Evolutionary conservation across 2,797 vertebrate genomes (phyloP).

Genomic region (Phataginus tetradactyla): DNA sequence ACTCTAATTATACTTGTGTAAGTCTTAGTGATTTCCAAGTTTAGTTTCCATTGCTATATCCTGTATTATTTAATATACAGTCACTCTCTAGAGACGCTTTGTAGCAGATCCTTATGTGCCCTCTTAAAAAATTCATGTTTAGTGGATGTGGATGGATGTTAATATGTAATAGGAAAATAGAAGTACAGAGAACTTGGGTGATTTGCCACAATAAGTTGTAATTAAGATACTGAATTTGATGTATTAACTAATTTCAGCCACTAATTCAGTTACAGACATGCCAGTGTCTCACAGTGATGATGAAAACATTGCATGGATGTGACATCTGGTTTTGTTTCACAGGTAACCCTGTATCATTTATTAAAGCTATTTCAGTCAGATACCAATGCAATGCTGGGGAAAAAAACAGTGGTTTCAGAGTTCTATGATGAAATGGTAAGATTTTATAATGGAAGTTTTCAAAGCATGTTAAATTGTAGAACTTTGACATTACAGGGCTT

Average conservation of each 20-base stretch:
- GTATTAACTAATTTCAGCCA: not conserved
- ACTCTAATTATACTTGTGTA: not conserved
- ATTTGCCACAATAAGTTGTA: not conserved
- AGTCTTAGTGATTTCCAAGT: conserved; percentile 13
- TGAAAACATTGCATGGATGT: not conserved
- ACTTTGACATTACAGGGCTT: conserved; percentile 39
- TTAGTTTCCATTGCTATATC: conserved; percentile 38
- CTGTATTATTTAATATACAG: not conserved
- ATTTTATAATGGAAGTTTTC: conserved; percentile 11
- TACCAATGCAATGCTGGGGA: conserved; percentile 96
- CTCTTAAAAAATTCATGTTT: not conserved
- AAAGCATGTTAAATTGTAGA: conserved; percentile 58
- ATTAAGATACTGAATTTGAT: conserved; percentile 3
- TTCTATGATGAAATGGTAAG: conserved; percentile 99
- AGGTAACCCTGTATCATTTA: conserved; percentile 98
- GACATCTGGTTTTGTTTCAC: conserved; percentile 61
- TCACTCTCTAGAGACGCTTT: not conserved
- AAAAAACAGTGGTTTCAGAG: conserved; percentile 98
- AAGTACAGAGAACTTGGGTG: not conserved
- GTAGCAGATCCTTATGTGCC: not conserved
- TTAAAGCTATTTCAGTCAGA: conserved; percentile 98
- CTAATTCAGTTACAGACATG: conserved; percentile 30
- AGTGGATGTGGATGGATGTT: not conserved
- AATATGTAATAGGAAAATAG: not conserved
- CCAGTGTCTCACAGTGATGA: not conserved